Evolutionary conservation across 2,113 vertebrate genomes (phyloP), one percentile per base, ranked within the genome.

Genomic region (Campylomormyrus numenius): DNA sequence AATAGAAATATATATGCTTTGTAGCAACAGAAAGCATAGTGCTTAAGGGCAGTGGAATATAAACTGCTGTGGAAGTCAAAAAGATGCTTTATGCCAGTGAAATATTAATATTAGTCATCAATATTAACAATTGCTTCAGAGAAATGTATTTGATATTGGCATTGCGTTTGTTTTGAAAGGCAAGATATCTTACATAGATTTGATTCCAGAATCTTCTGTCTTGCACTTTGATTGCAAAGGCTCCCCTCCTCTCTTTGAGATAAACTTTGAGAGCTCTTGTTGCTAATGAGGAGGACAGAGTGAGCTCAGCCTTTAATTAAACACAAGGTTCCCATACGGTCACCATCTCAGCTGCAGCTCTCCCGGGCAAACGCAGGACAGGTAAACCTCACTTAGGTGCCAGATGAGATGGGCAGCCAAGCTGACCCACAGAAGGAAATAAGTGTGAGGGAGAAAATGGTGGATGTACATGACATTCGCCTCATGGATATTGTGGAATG

Each of bases 211-310:
- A 85, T 49, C 17, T n/a, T 17, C n/a, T 50, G 21, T 50, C 24
- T 86, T 48, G 84, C 45, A 50, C 48, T 27, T 50, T 48, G 83
- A 48, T 24, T 85, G 46, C 46, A 9, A 88, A 74, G 24, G 10
- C 45, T 24, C 49, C 45, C n/a, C 46, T 89, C 48, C 3, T 89
- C 31, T 77, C 46, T 74, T 46, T 77, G 46, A 58, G 39, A 66
- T 66, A 10, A 19, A 31, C 21, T 45, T 31, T 9, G 46, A 49
- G 27, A 48, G 66, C 42, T 42, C 62, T 48, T 49, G 45, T 74
- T 50, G 27, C 62, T 89, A 77, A 89, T 89, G 45, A 89, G 62
- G 53, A 39, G 87, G n/a, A 74, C 24, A 35, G 49, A 42, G 58
- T 17, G 48, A 13, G 74, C 74, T 53, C 45, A 10, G 15, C 24